These are phyloP conservation scores for Orchesella flavescens DNA, from an alignment of 2,888 invertebrate species.

Conservation along the genomic window DNA sequence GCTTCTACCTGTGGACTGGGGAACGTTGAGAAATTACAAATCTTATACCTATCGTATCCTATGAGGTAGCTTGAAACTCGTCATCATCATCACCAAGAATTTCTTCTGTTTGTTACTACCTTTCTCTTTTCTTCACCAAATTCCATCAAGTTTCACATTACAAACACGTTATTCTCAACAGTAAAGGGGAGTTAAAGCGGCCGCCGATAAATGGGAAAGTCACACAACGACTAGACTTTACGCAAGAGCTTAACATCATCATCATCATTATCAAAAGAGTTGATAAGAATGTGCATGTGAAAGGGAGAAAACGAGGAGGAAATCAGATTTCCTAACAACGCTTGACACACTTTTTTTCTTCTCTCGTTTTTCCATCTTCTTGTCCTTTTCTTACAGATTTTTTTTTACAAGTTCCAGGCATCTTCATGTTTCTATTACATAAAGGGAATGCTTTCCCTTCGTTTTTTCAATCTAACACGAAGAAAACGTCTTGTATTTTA, in stretches of 20 bases:
- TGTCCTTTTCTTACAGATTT: not conserved
- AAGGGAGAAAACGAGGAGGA: constrained; percentile 21
- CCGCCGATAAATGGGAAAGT: not conserved
- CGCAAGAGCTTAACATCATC: not conserved
- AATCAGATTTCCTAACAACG: constrained; percentile 53
- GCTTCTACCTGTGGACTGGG: no score
- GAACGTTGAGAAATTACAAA: no score
- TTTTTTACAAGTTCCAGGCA: constrained; percentile 39
- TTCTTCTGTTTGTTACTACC: not conserved
- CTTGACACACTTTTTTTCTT: constrained; percentile 60
- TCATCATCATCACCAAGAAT: not conserved
- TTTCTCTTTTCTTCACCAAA: not conserved
- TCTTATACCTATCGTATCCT: no score
- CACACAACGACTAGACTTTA: not conserved
- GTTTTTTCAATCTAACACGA: not conserved
- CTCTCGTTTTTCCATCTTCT: not conserved
- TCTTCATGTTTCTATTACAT: not conserved
- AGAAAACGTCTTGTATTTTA: not conserved
- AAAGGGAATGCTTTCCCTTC: constrained; percentile 24
- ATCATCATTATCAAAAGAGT: not conserved
- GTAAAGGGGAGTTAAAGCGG: not conserved
- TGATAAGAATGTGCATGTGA: not conserved
- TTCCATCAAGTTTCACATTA: constrained; percentile 7
- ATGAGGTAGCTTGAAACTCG: not conserved
- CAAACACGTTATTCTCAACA: not conserved